Base-by-base conservation (phyloP, 1,140 invertebrate species). In the Heliothis virescens region DNA sequence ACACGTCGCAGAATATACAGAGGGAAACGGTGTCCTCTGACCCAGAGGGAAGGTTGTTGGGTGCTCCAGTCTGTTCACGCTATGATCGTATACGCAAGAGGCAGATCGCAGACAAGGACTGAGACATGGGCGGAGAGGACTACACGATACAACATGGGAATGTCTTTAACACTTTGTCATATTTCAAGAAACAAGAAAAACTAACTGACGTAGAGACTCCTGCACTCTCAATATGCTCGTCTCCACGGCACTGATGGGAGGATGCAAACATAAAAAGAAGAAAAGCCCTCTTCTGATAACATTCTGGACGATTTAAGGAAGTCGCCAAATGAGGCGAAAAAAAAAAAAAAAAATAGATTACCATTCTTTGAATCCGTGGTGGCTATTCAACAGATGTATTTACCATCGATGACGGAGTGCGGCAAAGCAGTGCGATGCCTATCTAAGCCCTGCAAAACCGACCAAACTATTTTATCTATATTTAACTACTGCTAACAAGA, bases 161-260 rank as follows among this genome's bases (percentile, higher is more conserved):
- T 5, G 72, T 26, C 13, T n/a, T 34, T 12, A 16, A 50, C n/a
- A 65, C 71, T 3, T 16, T 73, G 0, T 10, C 47, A 47, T 79
- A 79, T 29, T 79, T 73, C 16, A 79, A 41, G 13, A 79, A 79
- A 63, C 50, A 48, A 7, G 78, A 79, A 41, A 73, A 53, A 16
- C 29, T 73, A 10, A 16, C 10, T 16, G 78, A 73, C 29, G 13
- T n/a, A 3, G 59, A 72, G n/a, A 47, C 26, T 79, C 34, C 53
- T 65, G 0, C n/a, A 55, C 1, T 65, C 78, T 55, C 16, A 59
- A 1, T 60, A 50, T 18, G 47, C 15, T 4, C 11, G 1, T 0
- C 60, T 18, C 11, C 69, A 79, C 13, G 69, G 78, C 13, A 73
- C 60, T 16, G 63, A 79, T 21, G 76, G 76, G 9, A 18, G 16